Evolutionary conservation across 2,113 vertebrate species (phyloP).

Genomic region (Cryptoleucopteryx plumbea): DNA sequence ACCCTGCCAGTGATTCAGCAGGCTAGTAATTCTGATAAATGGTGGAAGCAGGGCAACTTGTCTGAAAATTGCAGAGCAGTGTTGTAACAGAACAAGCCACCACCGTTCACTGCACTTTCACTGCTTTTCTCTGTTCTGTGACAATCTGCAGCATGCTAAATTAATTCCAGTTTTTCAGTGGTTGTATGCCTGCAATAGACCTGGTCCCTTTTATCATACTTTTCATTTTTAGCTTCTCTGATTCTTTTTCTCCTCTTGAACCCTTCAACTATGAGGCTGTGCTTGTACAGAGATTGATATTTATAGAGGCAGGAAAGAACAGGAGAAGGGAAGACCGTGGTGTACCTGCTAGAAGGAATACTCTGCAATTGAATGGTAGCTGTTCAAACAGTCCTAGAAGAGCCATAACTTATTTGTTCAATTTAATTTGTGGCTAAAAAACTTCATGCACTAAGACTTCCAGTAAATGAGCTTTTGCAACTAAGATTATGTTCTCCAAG

Average conservation of each 20-base stretch:
- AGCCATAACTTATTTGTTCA: not conserved
- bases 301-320: not conserved
- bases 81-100: not conserved
- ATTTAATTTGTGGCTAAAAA: not conserved
- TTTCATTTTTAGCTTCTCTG: not conserved
- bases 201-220: not conserved
- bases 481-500: not conserved
- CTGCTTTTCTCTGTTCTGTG: not conserved
- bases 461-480: not conserved
- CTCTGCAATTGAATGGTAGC: not conserved
- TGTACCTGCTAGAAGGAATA: not conserved
- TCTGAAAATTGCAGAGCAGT: not conserved
- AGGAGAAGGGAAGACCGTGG: not conserved
- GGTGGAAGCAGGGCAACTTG: not conserved
- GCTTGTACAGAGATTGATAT: not conserved
- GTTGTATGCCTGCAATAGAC: not conserved
- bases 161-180: not conserved
- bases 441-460: not conserved
- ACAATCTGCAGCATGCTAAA: not conserved
- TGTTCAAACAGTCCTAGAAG: not conserved
- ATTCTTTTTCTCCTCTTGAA: not conserved
- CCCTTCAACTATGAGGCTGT: not conserved
- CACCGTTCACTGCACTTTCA: not conserved
- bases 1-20: not conserved
- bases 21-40: not conserved